phyloP scores from a whole-genome alignment of 2,888 invertebrate species.

The Bruchidius siliquastri region DNA sequence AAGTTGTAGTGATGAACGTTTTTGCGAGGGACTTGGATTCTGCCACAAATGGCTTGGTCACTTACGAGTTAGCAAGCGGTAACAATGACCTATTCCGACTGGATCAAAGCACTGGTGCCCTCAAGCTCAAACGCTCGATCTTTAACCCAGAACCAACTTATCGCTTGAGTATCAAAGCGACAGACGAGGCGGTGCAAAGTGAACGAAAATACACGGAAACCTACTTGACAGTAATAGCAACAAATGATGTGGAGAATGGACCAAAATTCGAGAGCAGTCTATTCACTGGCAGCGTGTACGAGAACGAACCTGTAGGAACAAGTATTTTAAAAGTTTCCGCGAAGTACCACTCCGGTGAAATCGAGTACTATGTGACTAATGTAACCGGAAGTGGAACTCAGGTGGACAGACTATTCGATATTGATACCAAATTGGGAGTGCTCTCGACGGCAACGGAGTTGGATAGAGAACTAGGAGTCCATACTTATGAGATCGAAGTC shows the following conservation, averaged over 20 bases:
- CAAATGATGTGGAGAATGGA: constrained; percentile 56
- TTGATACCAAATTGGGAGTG: constrained; percentile 84
- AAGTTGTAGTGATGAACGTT: constrained; percentile 70
- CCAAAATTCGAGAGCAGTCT: constrained; percentile 61
- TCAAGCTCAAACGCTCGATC: constrained; percentile 60
- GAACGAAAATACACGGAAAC: constrained; percentile 84
- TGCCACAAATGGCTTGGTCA: constrained; percentile 86
- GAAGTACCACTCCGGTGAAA: constrained; percentile 58
- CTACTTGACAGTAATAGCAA: constrained; percentile 72
- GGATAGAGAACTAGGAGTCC: constrained; percentile 79
- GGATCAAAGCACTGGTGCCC: constrained; percentile 74
- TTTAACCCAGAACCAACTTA: constrained; percentile 68
- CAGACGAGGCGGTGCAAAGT: constrained; percentile 86
- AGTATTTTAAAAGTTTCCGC: constrained; percentile 78
- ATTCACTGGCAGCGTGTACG: constrained; percentile 75
- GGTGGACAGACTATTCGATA: constrained; percentile 85
- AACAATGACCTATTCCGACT: constrained; percentile 74
- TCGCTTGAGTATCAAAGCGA: constrained; percentile 80
- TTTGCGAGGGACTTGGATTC: constrained; percentile 84
- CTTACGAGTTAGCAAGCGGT: constrained; percentile 80
- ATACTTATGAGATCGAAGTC: constrained; percentile 78
- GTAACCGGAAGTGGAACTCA: constrained; percentile 70
- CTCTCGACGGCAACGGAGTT: constrained; percentile 78
- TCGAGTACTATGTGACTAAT: constrained; percentile 89
- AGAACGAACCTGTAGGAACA: constrained; percentile 85